Base-by-base conservation (phyloP, 2,113 vertebrate genomes). In the Alosa alosa region DNA sequence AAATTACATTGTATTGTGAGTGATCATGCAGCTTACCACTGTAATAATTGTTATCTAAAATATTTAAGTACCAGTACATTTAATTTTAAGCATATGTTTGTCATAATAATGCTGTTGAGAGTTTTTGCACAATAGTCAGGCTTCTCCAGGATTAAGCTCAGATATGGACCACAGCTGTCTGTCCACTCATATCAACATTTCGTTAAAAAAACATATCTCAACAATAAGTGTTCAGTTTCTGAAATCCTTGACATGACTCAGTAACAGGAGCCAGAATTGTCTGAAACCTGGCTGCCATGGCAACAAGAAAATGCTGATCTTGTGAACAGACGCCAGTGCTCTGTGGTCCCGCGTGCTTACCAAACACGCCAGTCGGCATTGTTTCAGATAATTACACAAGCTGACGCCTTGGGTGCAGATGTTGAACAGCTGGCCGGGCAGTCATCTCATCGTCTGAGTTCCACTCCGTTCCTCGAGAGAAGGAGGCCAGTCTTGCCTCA, bases 311-410 rank as follows among this genome's bases (percentile, higher is more conserved):
- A 64, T 64, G 60, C 60, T 64, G 60, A 64, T 64, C 60, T 64
- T 20, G 22, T 25, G 60, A 64, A 25, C 60, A 64, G 22, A 64
- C 60, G 22, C 25, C 60, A 64, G 22, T n/a, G 22, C 22, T 64
- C 60, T 64, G 60, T 64, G 60, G 22, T 64, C n/a, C 20, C n/a
- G 60, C 25, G 60, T 64, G 60, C 60, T 64, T 64, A 64, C 22
- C 60, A 64, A 64, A 64, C 60, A 64, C n/a, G 60, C 60, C 60
- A n/a, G 60, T 72, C 64, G 31, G 64, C 9, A 10, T 72, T 13
- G 64, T 36, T 72, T 25, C 36, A 72, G 64, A 13, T 72, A 84
- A 44, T 75, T 36, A 68, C 25, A 84, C 45, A 84, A 83, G 45
- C 72, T 84, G 8, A 45, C 39, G 20, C 44, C 84, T 31, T 78